A percentile compares a stretch with the other conserved stretches of the same genome.
Conservation (phyloP, 35 echinoderm and acorn worm genomes). For the Hemicentrotus pulcherrimus region DNA sequence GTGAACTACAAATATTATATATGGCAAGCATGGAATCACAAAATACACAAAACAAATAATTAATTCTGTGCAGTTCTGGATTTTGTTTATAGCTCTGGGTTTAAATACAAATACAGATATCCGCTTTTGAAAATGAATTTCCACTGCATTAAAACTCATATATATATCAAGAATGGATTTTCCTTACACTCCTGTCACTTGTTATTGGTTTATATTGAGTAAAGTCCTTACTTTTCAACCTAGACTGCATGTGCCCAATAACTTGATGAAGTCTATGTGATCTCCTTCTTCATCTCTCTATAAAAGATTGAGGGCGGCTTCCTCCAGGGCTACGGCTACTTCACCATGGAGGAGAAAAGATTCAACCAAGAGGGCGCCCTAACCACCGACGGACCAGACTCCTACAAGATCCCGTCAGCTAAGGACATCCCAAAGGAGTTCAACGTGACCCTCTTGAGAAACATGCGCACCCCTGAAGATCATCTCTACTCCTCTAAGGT, state of each 20-base stretch:
- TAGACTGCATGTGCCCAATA: too few species aligned
- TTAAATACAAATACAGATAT: too few species aligned
- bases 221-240: not conserved
- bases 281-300: not conserved
- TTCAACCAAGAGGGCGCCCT: conserved; percentile 31
- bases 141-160: too few species aligned
- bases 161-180: not conserved
- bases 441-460: conserved; percentile 49
- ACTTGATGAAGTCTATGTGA: not conserved
- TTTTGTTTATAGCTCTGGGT: too few species aligned
- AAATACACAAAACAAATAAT: too few species aligned
- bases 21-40: too few species aligned
- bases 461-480: not conserved
- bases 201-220: not conserved
- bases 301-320: conserved; percentile 66
- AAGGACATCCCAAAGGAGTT: conserved; percentile 56
- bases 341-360: conserved; percentile 47
- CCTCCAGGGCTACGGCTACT: conserved; percentile 56
- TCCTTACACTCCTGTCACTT: not conserved
- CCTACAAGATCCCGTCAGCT: conserved; percentile 42
- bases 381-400: conserved; percentile 21
- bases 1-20: too few species aligned
- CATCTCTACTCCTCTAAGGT: conserved; percentile 66
- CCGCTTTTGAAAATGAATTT: too few species aligned
- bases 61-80: too few species aligned